Evolutionary conservation across 2,888 invertebrate species (phyloP).

Genomic region (Masnerella sp.): DNA sequence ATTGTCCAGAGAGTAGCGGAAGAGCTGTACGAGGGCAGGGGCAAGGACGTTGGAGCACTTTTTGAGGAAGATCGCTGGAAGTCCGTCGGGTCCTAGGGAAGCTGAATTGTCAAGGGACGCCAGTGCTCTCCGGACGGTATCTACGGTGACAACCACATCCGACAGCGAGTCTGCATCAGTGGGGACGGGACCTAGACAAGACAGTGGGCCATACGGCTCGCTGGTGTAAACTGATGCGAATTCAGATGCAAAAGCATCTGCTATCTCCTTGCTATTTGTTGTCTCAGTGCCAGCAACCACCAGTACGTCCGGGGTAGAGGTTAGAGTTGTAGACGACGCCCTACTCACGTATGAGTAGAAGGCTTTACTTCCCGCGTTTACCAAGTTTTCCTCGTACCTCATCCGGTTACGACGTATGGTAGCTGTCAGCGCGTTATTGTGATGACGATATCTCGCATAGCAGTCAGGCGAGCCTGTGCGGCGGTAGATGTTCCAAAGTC

Average conservation of each 20-base stretch:
- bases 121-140: neutral
- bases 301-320: neutral
- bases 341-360: slow-evolving; percentile 9
- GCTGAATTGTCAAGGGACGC: slow-evolving; percentile 6
- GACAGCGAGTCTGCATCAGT: too few relatives aligned
- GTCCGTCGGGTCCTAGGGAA: neutral
- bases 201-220: neutral
- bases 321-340: neutral
- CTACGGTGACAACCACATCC: neutral
- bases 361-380: neutral
- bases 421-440: neutral
- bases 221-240: slow-evolving; percentile 4
- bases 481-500: slow-evolving; percentile 9
- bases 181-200: too few relatives aligned
- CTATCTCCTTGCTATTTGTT: neutral
- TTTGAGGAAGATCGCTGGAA: slow-evolving; percentile 13
- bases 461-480: neutral
- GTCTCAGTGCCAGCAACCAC: neutral
- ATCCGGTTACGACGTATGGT: neutral
- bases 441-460: neutral
- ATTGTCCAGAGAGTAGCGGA: neutral
- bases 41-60: neutral
- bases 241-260: slow-evolving; percentile 8
- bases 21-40: neutral
- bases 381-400: slow-evolving; percentile 4